phyloP scores from a whole-genome alignment of 1,140 invertebrate species.

The Philopotamus ludificatus region DNA sequence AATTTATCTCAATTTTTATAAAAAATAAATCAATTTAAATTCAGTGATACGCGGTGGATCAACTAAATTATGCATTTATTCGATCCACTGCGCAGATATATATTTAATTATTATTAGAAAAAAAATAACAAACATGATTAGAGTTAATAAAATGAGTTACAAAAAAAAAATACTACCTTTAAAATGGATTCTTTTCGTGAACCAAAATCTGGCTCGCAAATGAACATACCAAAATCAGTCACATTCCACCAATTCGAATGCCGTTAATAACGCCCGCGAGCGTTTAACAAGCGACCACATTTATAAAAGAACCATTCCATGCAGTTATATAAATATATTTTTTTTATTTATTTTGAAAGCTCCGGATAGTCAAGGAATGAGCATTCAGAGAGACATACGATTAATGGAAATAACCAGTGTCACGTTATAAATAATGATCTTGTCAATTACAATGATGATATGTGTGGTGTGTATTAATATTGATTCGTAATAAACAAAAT shows the following conservation, averaged over 20 bases:
- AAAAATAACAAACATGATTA: background rate
- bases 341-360: conserved; percentile 18
- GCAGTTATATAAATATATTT: conserved; percentile 24
- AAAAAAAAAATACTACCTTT: conserved; percentile 35
- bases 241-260: conserved; percentile 37
- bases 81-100: background rate
- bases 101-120: conserved; percentile 7
- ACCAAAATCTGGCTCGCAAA: conserved; percentile 21
- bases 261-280: conserved; percentile 36
- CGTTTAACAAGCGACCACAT: conserved; percentile 35
- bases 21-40: no score
- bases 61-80: no score
- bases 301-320: conserved; percentile 30
- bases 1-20: no score
- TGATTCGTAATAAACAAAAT: no score
- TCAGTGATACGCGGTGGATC: no score
- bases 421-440: no score
- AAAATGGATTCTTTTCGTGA: conserved; percentile 10
- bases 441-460: no score
- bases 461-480: no score
- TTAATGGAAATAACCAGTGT: no score
- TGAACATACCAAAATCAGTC: conserved; percentile 21
- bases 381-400: conserved; percentile 17
- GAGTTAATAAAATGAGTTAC: background rate
- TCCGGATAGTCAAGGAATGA: conserved; percentile 17